Conservation (phyloP, 2,113 vertebrate species). For the Turdus rufiventris region DNA sequence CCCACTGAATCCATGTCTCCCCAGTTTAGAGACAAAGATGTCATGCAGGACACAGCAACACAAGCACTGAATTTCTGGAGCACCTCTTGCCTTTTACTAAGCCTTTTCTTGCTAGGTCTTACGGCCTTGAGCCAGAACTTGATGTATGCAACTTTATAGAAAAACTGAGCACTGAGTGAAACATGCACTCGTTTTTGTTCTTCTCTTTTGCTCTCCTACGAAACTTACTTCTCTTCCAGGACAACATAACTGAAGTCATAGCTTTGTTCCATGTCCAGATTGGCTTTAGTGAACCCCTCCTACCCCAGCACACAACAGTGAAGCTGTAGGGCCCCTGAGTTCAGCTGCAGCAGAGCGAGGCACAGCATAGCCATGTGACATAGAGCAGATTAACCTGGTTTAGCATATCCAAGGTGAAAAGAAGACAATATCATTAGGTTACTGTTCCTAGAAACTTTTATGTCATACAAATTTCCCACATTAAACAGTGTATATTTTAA, state of each 20-base stretch:
- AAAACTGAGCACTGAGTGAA: neutral
- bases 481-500: neutral
- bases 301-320: neutral
- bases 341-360: neutral
- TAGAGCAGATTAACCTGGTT: neutral
- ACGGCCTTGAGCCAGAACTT: neutral
- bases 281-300: neutral
- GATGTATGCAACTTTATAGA: neutral
- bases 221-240: neutral
- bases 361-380: neutral
- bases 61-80: neutral
- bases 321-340: neutral
- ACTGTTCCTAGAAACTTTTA: neutral
- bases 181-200: neutral
- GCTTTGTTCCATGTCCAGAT: neutral
- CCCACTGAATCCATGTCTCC: neutral
- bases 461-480: neutral
- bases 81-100: neutral
- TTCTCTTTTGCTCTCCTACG: neutral
- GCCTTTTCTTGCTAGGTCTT: neutral
- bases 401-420: neutral
- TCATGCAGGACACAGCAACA: neutral
- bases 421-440: neutral
- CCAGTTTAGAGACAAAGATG: neutral
- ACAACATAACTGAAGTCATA: neutral